phyloP scores from a whole-genome alignment of 1,140 invertebrate genomes.

The Drosophila busckii region DNA sequence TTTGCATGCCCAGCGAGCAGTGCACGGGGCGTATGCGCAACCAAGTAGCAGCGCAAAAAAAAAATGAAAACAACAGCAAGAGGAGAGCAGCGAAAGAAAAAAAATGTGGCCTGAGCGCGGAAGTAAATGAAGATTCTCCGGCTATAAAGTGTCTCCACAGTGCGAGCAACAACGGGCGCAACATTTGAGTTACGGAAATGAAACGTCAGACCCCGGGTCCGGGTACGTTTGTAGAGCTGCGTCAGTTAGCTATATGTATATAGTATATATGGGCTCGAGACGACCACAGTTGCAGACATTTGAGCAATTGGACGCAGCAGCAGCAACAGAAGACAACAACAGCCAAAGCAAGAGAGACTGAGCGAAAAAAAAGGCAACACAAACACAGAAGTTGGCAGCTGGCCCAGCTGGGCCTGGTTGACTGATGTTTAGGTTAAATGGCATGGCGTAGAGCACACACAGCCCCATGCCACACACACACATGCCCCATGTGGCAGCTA shows the following conservation, averaged over 20 bases:
- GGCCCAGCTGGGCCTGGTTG: conserved; percentile 20
- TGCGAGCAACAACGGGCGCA: conserved; percentile 23
- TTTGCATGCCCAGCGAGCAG: no score
- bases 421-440: conserved; percentile 46
- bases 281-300: conserved; percentile 28
- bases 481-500: no score
- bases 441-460: conserved; percentile 30
- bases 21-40: conserved; percentile 34
- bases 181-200: conserved; percentile 73
- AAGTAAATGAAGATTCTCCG: conserved; percentile 70
- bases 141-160: conserved; percentile 59
- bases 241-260: not conserved
- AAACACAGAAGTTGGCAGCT: conserved; percentile 17
- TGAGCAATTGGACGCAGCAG: conserved; percentile 35
- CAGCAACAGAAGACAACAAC: not conserved
- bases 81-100: conserved; percentile 10
- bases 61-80: not conserved
- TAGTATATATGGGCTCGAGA: conserved; percentile 20
- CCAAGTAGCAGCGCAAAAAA: conserved; percentile 11
- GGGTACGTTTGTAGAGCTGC: no score
- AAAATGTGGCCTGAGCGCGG: conserved; percentile 54
- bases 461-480: conserved; percentile 5
- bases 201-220: conserved; percentile 53
- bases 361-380: not conserved
- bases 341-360: not conserved